Evolutionary conservation across 2,797 vertebrate species (phyloP).

Genomic region (Kryptopterus vitreolus): DNA sequence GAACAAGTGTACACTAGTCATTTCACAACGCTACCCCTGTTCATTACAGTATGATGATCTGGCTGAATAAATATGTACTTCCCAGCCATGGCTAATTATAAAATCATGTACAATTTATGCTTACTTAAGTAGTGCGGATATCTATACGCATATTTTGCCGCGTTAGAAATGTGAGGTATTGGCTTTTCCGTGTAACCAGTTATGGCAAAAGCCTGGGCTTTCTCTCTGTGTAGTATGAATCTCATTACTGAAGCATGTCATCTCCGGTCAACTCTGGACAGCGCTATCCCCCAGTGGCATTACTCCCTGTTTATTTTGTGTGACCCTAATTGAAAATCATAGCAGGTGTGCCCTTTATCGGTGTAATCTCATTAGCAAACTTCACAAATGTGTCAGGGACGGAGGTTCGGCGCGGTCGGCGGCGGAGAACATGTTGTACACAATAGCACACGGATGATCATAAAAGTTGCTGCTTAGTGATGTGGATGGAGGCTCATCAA

Average conservation of each 20-base stretch:
- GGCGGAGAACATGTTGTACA: constrained; percentile 32
- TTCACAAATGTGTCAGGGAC: constrained; percentile 45
- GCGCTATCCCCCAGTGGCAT: constrained; percentile 45
- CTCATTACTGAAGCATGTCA: constrained; percentile 84
- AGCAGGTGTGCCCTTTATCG: constrained; percentile 56
- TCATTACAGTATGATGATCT: constrained; percentile 56
- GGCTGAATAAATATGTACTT: constrained; percentile 77
- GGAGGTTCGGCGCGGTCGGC: constrained; percentile 43
- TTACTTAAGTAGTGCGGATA: constrained; percentile 84
- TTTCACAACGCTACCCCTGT: constrained; percentile 22
- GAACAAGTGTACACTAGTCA: constrained; percentile 40
- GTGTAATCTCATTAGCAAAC: constrained; percentile 54
- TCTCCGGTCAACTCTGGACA: constrained; percentile 72
- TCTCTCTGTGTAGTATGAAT: constrained; percentile 75
- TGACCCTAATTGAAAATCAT: constrained; percentile 59
- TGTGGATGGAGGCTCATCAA: neutral
- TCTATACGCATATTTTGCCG: constrained; percentile 82
- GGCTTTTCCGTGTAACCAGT: constrained; percentile 84
- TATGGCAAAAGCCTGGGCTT: constrained; percentile 77
- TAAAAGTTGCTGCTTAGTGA: constrained; percentile 35
- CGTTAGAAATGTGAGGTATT: constrained; percentile 83
- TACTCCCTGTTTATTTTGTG: constrained; percentile 54
- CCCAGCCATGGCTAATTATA: constrained; percentile 77
- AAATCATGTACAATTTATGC: constrained; percentile 81
- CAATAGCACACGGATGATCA: constrained; percentile 40